Evolutionary conservation across 1,140 invertebrate genomes (phyloP).

Genomic region (Potamilus streckersoni): DNA sequence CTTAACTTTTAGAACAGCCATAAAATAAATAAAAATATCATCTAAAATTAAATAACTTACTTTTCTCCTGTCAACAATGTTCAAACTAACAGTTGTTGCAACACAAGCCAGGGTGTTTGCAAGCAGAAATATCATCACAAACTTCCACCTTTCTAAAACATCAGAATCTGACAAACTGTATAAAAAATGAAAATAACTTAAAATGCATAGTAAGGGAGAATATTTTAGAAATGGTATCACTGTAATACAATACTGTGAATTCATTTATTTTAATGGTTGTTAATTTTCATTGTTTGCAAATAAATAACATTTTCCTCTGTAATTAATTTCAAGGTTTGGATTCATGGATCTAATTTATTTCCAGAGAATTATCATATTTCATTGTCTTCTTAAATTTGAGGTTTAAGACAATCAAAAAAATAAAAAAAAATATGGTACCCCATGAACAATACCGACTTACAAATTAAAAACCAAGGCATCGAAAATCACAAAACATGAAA

Average conservation of each 20-base stretch:
- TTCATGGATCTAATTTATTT: not conserved
- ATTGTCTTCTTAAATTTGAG: no score
- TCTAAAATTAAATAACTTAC: conserved; percentile 41
- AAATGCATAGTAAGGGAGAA: not conserved
- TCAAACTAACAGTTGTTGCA: conserved; percentile 53
- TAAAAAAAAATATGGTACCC: no score
- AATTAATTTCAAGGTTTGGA: not conserved
- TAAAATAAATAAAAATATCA: not conserved
- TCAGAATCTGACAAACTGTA: conserved; percentile 36
- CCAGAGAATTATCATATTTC: not conserved
- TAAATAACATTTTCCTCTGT: not conserved
- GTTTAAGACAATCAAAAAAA: no score
- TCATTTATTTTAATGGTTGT: not conserved
- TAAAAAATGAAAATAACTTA: conserved; percentile 1
- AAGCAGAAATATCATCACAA: conserved; percentile 68
- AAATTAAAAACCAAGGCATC: no score
- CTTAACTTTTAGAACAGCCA: not conserved
- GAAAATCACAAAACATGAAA: no score
- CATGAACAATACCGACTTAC: no score
- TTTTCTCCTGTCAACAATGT: conserved; percentile 61
- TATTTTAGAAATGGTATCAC: not conserved
- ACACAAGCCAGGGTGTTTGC: conserved; percentile 65
- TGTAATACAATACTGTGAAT: not conserved
- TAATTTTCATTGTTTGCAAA: not conserved
- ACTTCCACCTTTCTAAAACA: conserved; percentile 63